Base-by-base conservation (phyloP, 2,113 vertebrate genomes). In the Salvelinus namaycush region DNA sequence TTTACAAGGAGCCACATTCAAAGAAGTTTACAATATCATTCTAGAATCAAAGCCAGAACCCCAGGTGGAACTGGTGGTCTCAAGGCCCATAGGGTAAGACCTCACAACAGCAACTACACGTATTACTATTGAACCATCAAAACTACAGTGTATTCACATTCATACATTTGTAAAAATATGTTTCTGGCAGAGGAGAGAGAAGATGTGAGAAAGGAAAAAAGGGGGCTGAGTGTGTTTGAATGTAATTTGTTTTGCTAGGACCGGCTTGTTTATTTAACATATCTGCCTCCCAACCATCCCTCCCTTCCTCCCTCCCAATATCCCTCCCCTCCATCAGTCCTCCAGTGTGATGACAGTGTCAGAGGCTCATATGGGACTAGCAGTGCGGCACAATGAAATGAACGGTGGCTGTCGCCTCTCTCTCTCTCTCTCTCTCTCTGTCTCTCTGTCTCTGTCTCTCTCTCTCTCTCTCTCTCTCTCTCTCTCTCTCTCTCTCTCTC, bases 11-110 rank as follows among this genome's bases (percentile, higher is more conserved):
- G 98, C 98, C 84, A 99, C 98, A 29, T 99, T 99, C 95, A 97
- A 99, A 91, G 98, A 99, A 91, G 98, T 99, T 78, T 99, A 99
- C 93, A 99, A 99, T 92, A 99, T 99, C 76, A 99, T 99, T 88
- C 92, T 99, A 87, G 97, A 99, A 83, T 99, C 98, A 77, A 99
- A 99, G 94, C 96, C 98, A 76, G 97, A 99, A 86, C 96, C 97
- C 66, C 98, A 99, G 90, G 98, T 99, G 89, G 98, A 99, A 81
- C 95, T 99, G 87, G 95, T 99, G 62, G 98, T 99, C 91, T 99
- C 98, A 57, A 94, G 98, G 88, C 97, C 97, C 79, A 98, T 99
- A 90, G 97, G 97, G 98, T 99, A 87, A 94, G 96, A 89, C 73
- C 31, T 69, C 48, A 16, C 48, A 31, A 72, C 39, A 24, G 7